Evolutionary conservation across 2,888 invertebrate species (phyloP).

Genomic region (Gerris lacustris): DNA sequence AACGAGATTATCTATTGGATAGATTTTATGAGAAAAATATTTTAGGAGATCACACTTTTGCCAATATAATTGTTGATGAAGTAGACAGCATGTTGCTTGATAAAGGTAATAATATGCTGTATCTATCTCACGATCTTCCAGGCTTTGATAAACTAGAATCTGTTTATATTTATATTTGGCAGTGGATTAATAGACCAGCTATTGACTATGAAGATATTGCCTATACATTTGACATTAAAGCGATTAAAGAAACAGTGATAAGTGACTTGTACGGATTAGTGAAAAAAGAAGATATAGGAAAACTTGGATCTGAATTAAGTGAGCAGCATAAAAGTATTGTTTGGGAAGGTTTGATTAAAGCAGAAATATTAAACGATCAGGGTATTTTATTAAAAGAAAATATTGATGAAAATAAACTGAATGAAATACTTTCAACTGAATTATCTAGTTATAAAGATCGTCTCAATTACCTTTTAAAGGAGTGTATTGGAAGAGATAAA

Average conservation of each 20-base stretch:
- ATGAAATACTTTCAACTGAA: neutral
- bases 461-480: conserved; percentile 25
- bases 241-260: conserved; percentile 19
- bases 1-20: conserved; percentile 34
- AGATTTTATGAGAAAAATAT: conserved; percentile 34
- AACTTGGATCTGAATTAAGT: conserved; percentile 23
- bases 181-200: neutral
- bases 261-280: conserved; percentile 27
- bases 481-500: conserved; percentile 27
- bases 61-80: conserved; percentile 37
- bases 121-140: conserved; percentile 35
- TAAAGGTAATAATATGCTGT: conserved; percentile 36
- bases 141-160: conserved; percentile 35
- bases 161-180: conserved; percentile 35
- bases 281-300: conserved; percentile 26
- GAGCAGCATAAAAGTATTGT: conserved; percentile 24
- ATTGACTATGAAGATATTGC: neutral
- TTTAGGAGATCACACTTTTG: conserved; percentile 31
- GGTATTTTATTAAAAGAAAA: neutral
- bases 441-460: conserved; percentile 15
- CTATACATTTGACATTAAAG: neutral
- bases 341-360: conserved; percentile 20
- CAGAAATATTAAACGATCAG: neutral
- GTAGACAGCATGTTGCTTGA: conserved; percentile 39
- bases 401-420: neutral